Conservation (phyloP, 2,797 vertebrate species). For the Phrynocephalus forsythii region DNA sequence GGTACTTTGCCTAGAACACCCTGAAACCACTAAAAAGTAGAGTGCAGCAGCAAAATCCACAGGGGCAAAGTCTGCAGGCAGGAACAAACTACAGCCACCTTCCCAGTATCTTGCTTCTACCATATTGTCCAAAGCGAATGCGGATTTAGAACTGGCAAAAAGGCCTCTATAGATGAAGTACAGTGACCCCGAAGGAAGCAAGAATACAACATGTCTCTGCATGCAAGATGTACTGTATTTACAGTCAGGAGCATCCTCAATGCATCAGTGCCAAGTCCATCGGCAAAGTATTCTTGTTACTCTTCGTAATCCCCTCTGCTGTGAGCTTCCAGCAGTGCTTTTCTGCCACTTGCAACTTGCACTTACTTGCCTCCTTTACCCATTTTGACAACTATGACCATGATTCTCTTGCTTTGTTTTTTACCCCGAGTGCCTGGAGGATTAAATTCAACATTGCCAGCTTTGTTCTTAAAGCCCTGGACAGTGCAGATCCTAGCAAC, state of each 20-base stretch:
- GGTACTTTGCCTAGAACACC: no score
- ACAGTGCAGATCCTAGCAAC: background rate
- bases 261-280: slow-evolving; percentile 20
- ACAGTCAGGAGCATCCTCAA: slow-evolving; percentile 10
- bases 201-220: background rate
- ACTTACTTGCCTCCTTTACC: slow-evolving; percentile 15
- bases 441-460: slow-evolving; percentile 27
- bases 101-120: background rate
- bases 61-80: background rate
- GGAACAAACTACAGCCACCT: background rate
- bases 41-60: background rate
- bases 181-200: background rate
- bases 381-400: slow-evolving; percentile 25
- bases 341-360: slow-evolving; percentile 26
- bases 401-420: background rate
- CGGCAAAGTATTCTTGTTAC: slow-evolving; percentile 24
- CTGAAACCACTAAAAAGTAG: no score
- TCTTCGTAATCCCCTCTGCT: slow-evolving; percentile 26
- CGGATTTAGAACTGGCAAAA: background rate
- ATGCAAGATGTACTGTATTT: background rate
- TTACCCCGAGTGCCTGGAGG: slow-evolving; percentile 17
- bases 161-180: background rate
- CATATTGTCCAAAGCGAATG: slow-evolving; percentile 2
- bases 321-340: slow-evolving; percentile 29
- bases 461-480: slow-evolving; percentile 13